phyloP scores from a whole-genome alignment of 2,797 vertebrate genomes.

The Mus caroli region DNA sequence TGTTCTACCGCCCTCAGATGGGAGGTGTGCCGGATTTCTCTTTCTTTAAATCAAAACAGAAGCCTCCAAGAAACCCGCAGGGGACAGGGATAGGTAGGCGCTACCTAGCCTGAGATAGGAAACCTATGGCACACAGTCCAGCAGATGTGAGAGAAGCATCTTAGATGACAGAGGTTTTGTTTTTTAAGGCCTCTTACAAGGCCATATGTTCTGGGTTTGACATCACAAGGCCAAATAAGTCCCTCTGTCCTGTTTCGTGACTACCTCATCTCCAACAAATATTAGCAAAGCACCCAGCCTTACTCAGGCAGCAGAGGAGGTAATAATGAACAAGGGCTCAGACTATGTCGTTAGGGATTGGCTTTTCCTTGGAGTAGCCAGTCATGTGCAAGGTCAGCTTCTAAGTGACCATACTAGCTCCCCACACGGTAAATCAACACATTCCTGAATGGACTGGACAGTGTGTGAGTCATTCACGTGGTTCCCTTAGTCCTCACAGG shows the following conservation, averaged over 20 bases:
- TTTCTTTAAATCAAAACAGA: slow-evolving; percentile 12
- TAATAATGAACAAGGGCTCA: not conserved
- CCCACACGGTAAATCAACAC: not conserved
- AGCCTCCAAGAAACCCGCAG: not conserved
- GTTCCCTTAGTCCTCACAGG: not conserved
- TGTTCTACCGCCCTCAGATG: not conserved
- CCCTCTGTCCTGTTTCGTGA: not conserved
- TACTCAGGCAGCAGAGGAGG: not conserved
- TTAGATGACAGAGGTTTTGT: not conserved
- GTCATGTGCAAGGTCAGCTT: not conserved
- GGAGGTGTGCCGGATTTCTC: not conserved
- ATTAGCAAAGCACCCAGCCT: not conserved
- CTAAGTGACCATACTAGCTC: not conserved
- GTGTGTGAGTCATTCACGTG: not conserved
- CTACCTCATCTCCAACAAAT: not conserved
- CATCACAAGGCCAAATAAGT: not conserved
- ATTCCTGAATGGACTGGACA: not conserved
- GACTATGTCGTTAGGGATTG: not conserved
- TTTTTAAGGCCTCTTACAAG: not conserved
- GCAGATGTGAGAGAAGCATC: not conserved
- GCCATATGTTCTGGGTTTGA: not conserved
- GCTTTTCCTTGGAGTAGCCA: not conserved
- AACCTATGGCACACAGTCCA: not conserved
- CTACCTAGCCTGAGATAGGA: not conserved
- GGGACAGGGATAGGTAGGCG: too few species aligned